Evolutionary conservation across 2,888 invertebrate genomes (phyloP), one percentile per base, ranked within the genome.

Genomic region (Himalopsyche anomala): DNA sequence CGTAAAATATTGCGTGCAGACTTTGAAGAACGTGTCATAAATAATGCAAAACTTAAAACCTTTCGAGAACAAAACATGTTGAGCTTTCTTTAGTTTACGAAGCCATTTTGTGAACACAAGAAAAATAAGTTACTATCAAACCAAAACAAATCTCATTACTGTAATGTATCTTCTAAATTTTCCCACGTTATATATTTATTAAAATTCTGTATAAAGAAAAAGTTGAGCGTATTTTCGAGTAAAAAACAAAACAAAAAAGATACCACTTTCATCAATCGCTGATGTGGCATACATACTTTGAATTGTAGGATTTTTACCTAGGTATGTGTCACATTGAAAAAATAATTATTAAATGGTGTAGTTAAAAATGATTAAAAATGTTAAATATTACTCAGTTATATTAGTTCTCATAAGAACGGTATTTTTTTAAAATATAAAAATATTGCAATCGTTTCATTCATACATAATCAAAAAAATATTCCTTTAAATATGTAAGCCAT

Each of bases 11-110:
- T 28, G 74, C 74, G 74, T 74, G 74, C 74, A 74, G 74, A 74
- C 74, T 36, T 36, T 36, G 28, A 74, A 74, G 74, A 74, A 74
- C 74, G 74, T 74, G 74, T 74, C 36, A 74, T 74, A 74, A 74
- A 74, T 74, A 74, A 74, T 74, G 74, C 74, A 74, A 74, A 74
- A 74, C 74, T 74, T 36, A 74, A 74, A 74, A 74, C 74, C 62
- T 62, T 62, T 62, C 62, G 11, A 62, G 19, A 62, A 62, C 62
- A 62, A 62, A 62, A 62, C 19, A 62, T 28, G 19, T 19, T 51
- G 15, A 15, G 15, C 51, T 5, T 15, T 51, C 51, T 51, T 15
- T 51, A 62, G 62, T 62, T 62, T 62, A 19, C 62, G n/a, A 80
- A 36, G 38, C 51, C 15, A 56, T 51, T 36, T 81, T n/a, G 45